A percentile compares a stretch with the other conserved stretches of the same genome.
Evolutionary conservation across 2,888 invertebrate species (phyloP).

Genomic region (Tanypteryx hageni): DNA sequence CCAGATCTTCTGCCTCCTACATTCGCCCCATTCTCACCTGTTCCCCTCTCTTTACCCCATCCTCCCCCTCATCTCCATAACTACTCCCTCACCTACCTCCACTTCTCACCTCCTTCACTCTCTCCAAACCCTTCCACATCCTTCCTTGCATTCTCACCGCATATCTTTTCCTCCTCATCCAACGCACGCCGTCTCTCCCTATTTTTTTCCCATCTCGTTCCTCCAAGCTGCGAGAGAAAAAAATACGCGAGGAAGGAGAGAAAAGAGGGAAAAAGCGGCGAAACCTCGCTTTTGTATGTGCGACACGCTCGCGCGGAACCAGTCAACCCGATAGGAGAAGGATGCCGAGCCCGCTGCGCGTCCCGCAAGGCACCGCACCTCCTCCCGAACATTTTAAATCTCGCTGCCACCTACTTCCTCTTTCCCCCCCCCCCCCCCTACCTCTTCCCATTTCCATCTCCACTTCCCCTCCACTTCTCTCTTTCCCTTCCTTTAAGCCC

Average conservation of each 20-base stretch:
- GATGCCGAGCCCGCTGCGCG: background rate
- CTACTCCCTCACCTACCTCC: too few species aligned
- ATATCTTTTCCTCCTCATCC: too few species aligned
- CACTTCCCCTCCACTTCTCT: background rate
- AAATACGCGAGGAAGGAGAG: background rate
- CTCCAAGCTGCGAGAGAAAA: too few species aligned
- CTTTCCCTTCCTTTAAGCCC: too few species aligned
- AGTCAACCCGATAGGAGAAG: background rate
- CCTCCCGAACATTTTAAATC: background rate
- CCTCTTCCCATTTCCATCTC: background rate
- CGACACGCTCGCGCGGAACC: background rate
- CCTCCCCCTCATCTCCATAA: too few species aligned
- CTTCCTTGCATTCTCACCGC: too few species aligned
- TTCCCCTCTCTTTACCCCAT: too few species aligned
- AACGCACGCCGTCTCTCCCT: background rate
- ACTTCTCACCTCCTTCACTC: too few species aligned
- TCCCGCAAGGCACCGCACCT: background rate
- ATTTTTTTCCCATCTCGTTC: background rate
- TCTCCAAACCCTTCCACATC: too few species aligned
- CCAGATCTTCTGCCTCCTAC: too few species aligned
- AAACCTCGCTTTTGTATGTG: background rate
- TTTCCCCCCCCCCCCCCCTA: background rate
- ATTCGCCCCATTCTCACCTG: too few species aligned
- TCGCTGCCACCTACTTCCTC: background rate
- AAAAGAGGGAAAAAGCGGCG: background rate